A percentile compares a stretch with the other conserved stretches of the same genome.
These are phyloP conservation scores for Psix sp. DNA, from an alignment of 1,140 invertebrate genomes.

Conservation along the genomic window DNA sequence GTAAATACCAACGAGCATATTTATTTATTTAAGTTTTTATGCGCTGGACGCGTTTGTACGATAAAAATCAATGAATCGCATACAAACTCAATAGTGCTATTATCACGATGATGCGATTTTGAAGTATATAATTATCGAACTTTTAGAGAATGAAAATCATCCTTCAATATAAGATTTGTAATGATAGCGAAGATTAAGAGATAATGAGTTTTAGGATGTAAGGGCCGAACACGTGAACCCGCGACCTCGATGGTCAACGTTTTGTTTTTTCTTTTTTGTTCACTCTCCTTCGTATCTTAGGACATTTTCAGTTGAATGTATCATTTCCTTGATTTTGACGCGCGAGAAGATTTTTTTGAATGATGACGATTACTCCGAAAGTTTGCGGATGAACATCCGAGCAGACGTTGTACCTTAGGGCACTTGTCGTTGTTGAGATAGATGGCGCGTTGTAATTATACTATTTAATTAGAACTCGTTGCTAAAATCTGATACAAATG, in stretches of 20 bases:
- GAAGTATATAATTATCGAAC: slow-evolving; percentile 22
- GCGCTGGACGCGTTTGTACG: slow-evolving; percentile 75
- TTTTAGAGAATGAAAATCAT: slow-evolving; percentile 29
- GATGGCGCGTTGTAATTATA: slow-evolving; percentile 54
- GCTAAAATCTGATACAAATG: slow-evolving; percentile 47
- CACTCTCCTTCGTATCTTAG: too few species aligned
- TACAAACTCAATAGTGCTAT: slow-evolving; percentile 59
- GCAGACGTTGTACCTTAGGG: slow-evolving; percentile 50
- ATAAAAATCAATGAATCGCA: slow-evolving; percentile 65
- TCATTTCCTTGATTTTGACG: slow-evolving; percentile 12
- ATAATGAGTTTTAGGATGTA: slow-evolving; percentile 70
- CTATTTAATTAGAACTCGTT: slow-evolving; percentile 55
- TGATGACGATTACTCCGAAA: slow-evolving; percentile 18
- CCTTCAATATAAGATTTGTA: slow-evolving; percentile 61
- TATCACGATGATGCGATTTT: slow-evolving; percentile 33
- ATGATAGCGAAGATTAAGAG: slow-evolving; percentile 57
- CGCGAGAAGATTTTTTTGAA: slow-evolving; percentile 40
- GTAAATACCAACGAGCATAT: slow-evolving; percentile 71
- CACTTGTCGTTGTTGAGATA: slow-evolving; percentile 55
- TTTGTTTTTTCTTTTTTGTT: slow-evolving; percentile 3
- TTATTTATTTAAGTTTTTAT: slow-evolving; percentile 74
- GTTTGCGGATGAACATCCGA: slow-evolving; percentile 29
- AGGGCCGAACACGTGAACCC: slow-evolving; percentile 52
- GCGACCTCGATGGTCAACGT: slow-evolving; percentile 1
- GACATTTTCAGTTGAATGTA: too few species aligned